phyloP scores from a whole-genome alignment of 2,888 invertebrate genomes.

The Athalia rosae region DNA sequence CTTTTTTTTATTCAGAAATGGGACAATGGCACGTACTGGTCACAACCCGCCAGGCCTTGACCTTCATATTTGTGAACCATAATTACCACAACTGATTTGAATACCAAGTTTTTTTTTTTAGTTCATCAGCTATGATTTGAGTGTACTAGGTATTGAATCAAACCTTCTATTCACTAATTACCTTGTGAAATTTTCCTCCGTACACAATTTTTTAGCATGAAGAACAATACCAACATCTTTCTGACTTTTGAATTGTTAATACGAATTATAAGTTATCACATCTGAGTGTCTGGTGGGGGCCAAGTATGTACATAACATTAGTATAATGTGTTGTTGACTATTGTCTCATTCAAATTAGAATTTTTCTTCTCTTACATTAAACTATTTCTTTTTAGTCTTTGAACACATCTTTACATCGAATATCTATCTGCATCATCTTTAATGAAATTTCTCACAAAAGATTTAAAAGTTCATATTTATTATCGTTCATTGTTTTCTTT shows the following conservation, averaged over 20 bases:
- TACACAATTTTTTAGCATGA: neutral
- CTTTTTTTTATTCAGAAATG: neutral
- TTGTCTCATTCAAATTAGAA: slow-evolving; percentile 30
- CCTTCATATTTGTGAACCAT: slow-evolving; percentile 13
- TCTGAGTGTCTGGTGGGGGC: slow-evolving; percentile 47
- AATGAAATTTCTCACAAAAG: too few relatives aligned
- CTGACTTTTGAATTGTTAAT: slow-evolving; percentile 21
- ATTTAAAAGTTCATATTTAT: too few relatives aligned
- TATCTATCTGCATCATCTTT: neutral
- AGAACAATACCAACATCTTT: slow-evolving; percentile 16
- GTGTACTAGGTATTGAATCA: too few relatives aligned
- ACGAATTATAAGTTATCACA: slow-evolving; percentile 9
- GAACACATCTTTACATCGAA: neutral
- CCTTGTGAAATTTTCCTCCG: neutral
- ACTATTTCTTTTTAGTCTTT: neutral
- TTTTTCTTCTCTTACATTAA: neutral
- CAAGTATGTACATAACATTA: slow-evolving; percentile 55
- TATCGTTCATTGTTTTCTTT: too few relatives aligned
- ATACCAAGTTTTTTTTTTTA: neutral
- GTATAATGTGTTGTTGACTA: slow-evolving; percentile 38
- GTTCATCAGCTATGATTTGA: too few relatives aligned
- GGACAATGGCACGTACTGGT: neutral
- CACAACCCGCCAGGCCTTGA: neutral
- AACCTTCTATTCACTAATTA: neutral
- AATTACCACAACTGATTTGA: neutral